Conservation (phyloP, 2,797 vertebrate species). For the Glyptemys insculpta region DNA sequence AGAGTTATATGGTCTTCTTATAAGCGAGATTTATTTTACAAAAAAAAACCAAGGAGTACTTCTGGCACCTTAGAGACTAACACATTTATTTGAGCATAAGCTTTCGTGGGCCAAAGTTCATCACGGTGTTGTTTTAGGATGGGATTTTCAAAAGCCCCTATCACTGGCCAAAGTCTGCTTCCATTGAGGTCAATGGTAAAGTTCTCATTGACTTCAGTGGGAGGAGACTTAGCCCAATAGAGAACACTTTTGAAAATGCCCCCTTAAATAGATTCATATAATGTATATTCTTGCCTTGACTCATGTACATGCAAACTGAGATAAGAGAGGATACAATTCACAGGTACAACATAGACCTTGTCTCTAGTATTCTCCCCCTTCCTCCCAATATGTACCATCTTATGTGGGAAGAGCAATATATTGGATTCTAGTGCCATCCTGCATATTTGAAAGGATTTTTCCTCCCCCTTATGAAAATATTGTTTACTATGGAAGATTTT, state of each 20-base stretch:
- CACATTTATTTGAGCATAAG: no score
- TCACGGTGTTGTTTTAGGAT: background rate
- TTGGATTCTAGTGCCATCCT: background rate
- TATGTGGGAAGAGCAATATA: background rate
- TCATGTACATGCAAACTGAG: background rate
- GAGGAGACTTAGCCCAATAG: background rate
- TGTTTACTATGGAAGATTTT: background rate
- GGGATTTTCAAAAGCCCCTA: slow-evolving; percentile 24
- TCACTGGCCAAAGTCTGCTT: background rate
- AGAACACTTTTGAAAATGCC: background rate
- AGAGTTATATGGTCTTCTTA: background rate
- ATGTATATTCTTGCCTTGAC: background rate
- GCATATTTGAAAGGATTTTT: background rate
- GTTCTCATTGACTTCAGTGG: background rate
- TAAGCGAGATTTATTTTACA: slow-evolving; percentile 14
- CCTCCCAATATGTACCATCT: background rate
- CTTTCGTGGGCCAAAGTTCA: background rate
- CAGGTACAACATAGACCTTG: background rate
- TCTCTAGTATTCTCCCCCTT: background rate
- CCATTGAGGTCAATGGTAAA: fast-evolving
- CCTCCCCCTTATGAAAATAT: background rate
- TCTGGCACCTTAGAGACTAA: no score
- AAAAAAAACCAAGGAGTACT: no score
- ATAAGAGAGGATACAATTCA: background rate
- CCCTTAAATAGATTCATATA: fast-evolving